Base-by-base conservation (phyloP, 2,113 vertebrate species). In the Phaethornis superciliosus region DNA sequence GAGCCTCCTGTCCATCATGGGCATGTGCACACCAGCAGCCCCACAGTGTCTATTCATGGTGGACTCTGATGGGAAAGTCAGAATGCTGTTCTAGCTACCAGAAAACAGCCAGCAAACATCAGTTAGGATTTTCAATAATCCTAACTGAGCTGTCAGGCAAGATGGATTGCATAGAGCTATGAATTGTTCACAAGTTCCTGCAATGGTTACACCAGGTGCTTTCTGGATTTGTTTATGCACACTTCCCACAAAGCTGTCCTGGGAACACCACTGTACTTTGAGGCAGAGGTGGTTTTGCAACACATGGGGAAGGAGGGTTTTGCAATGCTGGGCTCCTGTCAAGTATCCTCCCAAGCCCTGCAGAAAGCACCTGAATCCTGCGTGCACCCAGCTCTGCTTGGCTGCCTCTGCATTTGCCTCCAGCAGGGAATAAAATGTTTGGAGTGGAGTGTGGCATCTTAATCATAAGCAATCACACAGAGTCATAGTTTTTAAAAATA, bases 111-210 rank as follows among this genome's bases (percentile, higher is more conserved):
- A 96, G 92, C 88, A 91, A n/a, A 70, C 80, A 95, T 75, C 92
- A 95, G 71, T 91, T 96, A 96, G 97, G 91, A 65, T 71, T 80
- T 52, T 69, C 85, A 95, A 42, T 81, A 95, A 96, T 85, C 22
- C 40, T 12, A 40, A 79, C 94, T 88, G 92, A 94, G 76, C 78
- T 91, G 95, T 95, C 95, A 96, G 24, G 40, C 95, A 96, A 85
- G 88, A 95, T 4, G 71, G 89, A 75, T 91, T 52, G 24, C 6
- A 2, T 0, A 22, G 9, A 87, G n/a, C 42, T 56, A 2, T 3
- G 42, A 35, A 1, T 20, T 10, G 5, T 5, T 47, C 60, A 20
- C 2, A 15, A 10, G 22, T 11, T 51, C 37, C 47, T 11, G 2
- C 74, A 67, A 2, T 4, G 15, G 32, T 9, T 16, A 3, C 8